phyloP scores from a whole-genome alignment of 1,140 invertebrate genomes.

The Ostrea denselamellosa region DNA sequence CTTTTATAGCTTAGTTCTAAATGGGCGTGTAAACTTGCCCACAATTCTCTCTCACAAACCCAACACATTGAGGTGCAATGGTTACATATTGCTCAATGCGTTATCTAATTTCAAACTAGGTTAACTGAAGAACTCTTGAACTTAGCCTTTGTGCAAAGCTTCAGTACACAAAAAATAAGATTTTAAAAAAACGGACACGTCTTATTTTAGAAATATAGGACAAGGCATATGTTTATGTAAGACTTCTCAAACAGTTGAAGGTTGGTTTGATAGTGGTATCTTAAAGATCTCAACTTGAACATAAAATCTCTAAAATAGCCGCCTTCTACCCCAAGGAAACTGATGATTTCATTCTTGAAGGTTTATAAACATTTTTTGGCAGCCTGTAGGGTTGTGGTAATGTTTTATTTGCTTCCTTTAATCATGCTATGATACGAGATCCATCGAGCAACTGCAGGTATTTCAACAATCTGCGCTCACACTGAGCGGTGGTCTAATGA shows the following conservation, averaged over 20 bases:
- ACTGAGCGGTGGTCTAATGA: neutral
- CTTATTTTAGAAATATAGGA: constrained; percentile 18
- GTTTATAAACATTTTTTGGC: constrained; percentile 34
- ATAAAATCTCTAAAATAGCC: constrained; percentile 6
- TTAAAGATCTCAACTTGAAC: constrained; percentile 1
- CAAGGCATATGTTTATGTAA: constrained; percentile 25
- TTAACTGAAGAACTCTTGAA: constrained; percentile 2
- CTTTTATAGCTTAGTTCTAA: too few species aligned
- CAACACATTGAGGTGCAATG: too few species aligned
- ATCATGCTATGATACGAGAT: constrained; percentile 12
- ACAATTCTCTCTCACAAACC: too few species aligned
- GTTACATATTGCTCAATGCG: too few species aligned
- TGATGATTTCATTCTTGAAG: neutral
- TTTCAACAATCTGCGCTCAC: neutral
- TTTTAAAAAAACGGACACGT: neutral
- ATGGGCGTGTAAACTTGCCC: too few species aligned
- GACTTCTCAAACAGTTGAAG: neutral
- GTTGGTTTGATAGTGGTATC: constrained; percentile 17
- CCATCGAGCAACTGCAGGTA: constrained; percentile 15
- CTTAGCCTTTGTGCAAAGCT: neutral
- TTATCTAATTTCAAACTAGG: too few species aligned
- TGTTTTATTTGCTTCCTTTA: neutral
- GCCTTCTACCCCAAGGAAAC: neutral
- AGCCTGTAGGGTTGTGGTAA: neutral
- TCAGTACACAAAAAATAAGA: neutral